Evolutionary conservation across 2,797 vertebrate genomes (phyloP).

Genomic region (Acridotheres tristis): DNA sequence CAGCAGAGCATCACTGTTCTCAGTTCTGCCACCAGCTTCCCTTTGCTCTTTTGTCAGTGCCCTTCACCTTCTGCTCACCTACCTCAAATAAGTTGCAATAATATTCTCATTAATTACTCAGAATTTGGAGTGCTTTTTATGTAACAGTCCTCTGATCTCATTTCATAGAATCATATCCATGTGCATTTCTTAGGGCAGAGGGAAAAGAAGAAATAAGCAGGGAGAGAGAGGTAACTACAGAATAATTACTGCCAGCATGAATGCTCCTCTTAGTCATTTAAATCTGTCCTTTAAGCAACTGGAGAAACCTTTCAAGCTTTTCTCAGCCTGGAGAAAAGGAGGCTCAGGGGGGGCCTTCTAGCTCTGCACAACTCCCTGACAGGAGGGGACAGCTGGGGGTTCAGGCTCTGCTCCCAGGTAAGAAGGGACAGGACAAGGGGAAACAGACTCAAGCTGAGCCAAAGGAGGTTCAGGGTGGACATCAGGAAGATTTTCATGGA

Average conservation of each 20-base stretch:
- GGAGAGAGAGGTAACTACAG: neutral
- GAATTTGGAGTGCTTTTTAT: neutral
- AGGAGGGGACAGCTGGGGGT: fast-evolving
- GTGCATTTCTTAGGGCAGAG: neutral
- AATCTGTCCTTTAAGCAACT: neutral
- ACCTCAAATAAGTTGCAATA: neutral
- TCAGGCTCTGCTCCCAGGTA: neutral
- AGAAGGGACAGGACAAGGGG: fast-evolving
- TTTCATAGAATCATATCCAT: fast-evolving
- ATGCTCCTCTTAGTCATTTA: neutral
- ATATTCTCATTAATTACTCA: neutral
- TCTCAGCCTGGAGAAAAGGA: neutral
- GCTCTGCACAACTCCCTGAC: neutral
- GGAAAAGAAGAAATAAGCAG: neutral
- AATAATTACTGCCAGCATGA: neutral
- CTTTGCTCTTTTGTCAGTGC: neutral
- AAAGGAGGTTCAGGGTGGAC: neutral
- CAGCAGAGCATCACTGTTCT: neutral
- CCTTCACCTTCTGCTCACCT: neutral
- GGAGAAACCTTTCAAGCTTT: neutral
- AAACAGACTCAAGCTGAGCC: neutral
- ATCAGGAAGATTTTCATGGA: neutral
- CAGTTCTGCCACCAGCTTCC: neutral
- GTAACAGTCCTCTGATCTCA: neutral
- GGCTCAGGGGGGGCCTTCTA: neutral